A percentile compares a stretch with the other conserved stretches of the same genome.
phyloP scores from a whole-genome alignment of 2,797 vertebrate species.

The Sebastiscus tertius region DNA sequence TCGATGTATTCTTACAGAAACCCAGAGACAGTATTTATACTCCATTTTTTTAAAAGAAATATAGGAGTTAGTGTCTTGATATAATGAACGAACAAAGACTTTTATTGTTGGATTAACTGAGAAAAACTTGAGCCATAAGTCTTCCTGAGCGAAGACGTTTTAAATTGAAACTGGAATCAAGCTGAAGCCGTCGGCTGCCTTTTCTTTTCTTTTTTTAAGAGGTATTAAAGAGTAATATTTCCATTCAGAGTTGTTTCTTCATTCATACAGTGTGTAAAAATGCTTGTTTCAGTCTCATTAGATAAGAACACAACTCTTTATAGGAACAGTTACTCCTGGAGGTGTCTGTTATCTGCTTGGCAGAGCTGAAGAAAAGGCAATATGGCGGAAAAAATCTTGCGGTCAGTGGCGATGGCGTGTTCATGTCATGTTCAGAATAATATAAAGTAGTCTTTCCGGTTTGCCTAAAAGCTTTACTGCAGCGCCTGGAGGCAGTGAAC shows the following conservation, averaged over 20 bases:
- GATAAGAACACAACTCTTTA: not conserved
- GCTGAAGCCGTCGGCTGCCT: constrained; percentile 61
- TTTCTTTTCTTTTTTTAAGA: constrained; percentile 54
- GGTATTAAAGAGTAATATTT: constrained; percentile 69
- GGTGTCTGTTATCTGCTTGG: constrained; percentile 27
- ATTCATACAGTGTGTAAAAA: constrained; percentile 2
- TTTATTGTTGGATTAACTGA: constrained; percentile 39
- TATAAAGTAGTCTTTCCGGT: constrained; percentile 3
- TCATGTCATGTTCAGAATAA: not conserved
- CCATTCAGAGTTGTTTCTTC: constrained; percentile 19
- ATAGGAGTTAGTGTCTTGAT: not conserved
- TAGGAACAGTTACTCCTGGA: not conserved
- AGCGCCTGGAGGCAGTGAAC: constrained; percentile 53
- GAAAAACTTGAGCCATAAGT: constrained; percentile 54
- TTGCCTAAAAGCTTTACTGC: constrained; percentile 23
- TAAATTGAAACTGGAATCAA: constrained; percentile 55
- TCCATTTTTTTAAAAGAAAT: not conserved
- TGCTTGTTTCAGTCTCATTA: constrained; percentile 11
- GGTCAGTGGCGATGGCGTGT: not conserved
- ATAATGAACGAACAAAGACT: constrained; percentile 36
- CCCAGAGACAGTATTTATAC: constrained; percentile 45
- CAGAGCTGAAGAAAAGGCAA: constrained; percentile 28
- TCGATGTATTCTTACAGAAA: constrained; percentile 2
- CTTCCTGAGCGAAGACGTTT: constrained; percentile 50
- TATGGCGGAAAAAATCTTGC: constrained; percentile 8